A percentile compares a stretch with the other conserved stretches of the same genome.
Evolutionary conservation across 1,140 invertebrate species (phyloP).

Genomic region (Panagrolaimus sp.): DNA sequence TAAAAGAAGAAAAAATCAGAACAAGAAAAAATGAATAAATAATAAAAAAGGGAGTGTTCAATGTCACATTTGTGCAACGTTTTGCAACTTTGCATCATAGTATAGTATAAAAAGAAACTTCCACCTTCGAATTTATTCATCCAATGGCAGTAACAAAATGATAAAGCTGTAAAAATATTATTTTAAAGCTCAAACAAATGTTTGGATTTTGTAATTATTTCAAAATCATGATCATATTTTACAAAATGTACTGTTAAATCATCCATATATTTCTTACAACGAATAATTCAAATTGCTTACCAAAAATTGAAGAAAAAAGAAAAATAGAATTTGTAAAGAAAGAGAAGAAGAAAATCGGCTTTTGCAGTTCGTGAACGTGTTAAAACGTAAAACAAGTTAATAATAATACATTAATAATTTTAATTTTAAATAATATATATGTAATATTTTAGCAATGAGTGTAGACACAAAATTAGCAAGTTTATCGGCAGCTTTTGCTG

Average conservation of each 20-base stretch:
- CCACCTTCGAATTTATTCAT: too few relatives aligned
- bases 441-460: background rate
- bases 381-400: too few relatives aligned
- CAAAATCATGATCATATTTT: background rate
- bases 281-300: background rate
- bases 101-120: too few relatives aligned
- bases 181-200: background rate
- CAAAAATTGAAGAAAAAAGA: background rate
- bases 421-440: background rate
- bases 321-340: background rate
- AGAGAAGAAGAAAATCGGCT: background rate
- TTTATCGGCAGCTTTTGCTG: constrained; percentile 10
- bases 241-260: background rate
- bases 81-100: too few relatives aligned
- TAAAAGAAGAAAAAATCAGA: too few relatives aligned
- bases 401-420: background rate
- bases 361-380: background rate
- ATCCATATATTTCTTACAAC: background rate
- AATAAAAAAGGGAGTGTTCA: too few relatives aligned
- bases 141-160: too few relatives aligned
- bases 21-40: too few relatives aligned
- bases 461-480: background rate
- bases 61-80: too few relatives aligned
- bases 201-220: constrained; percentile 10
- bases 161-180: too few relatives aligned